A percentile compares a stretch with the other conserved stretches of the same genome.
phyloP scores from a whole-genome alignment of 2,888 invertebrate species.

The Machimus atricapillus region DNA sequence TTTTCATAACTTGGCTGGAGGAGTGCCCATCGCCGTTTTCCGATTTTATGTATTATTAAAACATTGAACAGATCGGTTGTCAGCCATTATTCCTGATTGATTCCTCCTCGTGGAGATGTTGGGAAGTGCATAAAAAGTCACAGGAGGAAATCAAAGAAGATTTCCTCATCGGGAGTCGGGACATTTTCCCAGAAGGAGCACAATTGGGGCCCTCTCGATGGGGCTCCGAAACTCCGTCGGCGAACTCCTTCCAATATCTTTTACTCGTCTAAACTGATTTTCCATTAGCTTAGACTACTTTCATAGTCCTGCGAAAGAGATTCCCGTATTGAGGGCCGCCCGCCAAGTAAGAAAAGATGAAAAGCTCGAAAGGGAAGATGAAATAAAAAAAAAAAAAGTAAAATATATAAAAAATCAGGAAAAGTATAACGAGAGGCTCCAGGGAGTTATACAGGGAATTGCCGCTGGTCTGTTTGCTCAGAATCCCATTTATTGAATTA shows the following conservation, averaged over 20 bases:
- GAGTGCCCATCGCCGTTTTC: not conserved
- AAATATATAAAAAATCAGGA: not conserved
- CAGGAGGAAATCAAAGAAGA: not conserved
- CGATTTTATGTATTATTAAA: not conserved
- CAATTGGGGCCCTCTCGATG: not conserved
- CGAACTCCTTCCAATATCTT: not conserved
- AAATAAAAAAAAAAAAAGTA: constrained; percentile 11
- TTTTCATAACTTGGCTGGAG: not conserved
- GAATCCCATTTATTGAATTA: constrained; percentile 51
- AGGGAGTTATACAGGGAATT: constrained; percentile 23
- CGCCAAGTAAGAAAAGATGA: not conserved
- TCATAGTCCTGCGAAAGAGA: not conserved
- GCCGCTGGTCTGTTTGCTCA: constrained; percentile 47
- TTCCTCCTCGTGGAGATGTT: not conserved
- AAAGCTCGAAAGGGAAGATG: not conserved
- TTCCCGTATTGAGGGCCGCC: not conserved
- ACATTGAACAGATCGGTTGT: constrained; percentile 4
- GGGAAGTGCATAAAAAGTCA: not conserved
- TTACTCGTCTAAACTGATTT: constrained; percentile 10
- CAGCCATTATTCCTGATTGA: constrained; percentile 30
- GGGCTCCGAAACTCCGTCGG: not conserved
- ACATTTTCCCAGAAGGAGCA: not conserved
- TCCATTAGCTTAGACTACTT: constrained; percentile 38
- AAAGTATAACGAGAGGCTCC: constrained; percentile 4
- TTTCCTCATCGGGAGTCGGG: not conserved